Percentiles rank a stretch among this genome's conserved stretches.
phyloP scores from a whole-genome alignment of 2,888 invertebrate genomes.

The Monopis laevigella region DNA sequence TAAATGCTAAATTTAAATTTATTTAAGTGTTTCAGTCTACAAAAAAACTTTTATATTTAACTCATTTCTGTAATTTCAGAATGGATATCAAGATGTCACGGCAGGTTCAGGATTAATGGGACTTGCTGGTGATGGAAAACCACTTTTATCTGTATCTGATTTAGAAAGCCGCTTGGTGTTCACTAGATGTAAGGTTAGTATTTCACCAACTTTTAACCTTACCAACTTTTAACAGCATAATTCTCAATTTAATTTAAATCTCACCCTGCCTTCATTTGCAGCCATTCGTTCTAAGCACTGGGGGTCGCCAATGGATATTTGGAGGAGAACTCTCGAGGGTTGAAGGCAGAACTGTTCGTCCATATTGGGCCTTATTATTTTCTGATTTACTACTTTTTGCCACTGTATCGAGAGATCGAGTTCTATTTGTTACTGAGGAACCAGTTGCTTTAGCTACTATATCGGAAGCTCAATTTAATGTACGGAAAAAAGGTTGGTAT shows the following conservation, averaged over 20 bases:
- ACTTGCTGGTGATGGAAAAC: conserved; percentile 83
- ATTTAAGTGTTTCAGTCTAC: too few relatives aligned
- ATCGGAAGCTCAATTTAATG: conserved; percentile 85
- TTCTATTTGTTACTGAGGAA: conserved; percentile 88
- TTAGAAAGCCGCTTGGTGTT: conserved; percentile 88
- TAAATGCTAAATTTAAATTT: too few relatives aligned
- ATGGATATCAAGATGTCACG: conserved; percentile 82
- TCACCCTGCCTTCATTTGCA: conserved; percentile 31
- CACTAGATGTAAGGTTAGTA: conserved; percentile 82
- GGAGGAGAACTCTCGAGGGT: conserved; percentile 86
- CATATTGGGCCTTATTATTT: conserved; percentile 87
- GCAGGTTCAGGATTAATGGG: conserved; percentile 88
- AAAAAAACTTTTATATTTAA: too few relatives aligned
- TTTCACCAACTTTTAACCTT: too few relatives aligned
- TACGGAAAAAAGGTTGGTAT: conserved; percentile 78
- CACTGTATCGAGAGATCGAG: conserved; percentile 85
- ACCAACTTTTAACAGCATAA: too few relatives aligned
- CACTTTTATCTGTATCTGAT: conserved; percentile 83
- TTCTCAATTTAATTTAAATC: neutral
- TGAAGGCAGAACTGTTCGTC: conserved; percentile 82
- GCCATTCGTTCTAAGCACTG: conserved; percentile 85
- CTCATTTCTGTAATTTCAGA: conserved; percentile 52
- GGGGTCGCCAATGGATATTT: conserved; percentile 90
- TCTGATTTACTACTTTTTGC: conserved; percentile 87
- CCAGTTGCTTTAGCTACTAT: conserved; percentile 81